Base-by-base conservation (phyloP, 92 coral and sea anemone species). In the Epizoanthus ramosus region DNA sequence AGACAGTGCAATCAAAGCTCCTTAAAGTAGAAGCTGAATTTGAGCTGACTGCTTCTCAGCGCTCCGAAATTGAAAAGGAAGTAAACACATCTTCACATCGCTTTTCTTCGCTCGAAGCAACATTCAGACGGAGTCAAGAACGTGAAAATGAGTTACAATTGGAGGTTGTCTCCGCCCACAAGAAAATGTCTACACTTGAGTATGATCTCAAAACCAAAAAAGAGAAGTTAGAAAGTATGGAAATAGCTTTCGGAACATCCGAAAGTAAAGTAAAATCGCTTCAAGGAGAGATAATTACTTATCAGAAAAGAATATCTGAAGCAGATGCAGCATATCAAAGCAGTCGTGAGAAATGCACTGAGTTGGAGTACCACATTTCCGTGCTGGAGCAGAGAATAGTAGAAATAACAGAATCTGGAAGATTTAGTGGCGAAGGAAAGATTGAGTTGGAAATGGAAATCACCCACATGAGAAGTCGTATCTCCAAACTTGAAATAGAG, bases 61-160 rank as follows among this genome's bases (percentile, higher is more conserved):
- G 75, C 33, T 52, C 77, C n/a, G 72, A 53, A 21, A 41, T 57
- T 9, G 85, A 79, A 37, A 58, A 80, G n/a, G 89, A 80, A 41
- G 61, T 15, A 28, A 58, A 37, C 2, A 63, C 50, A 22, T 80
- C 86, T 10, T 23, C 84, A 24, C 80, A 50, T 64, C 85, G 84
- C 3, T 80, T 86, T 41, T 71, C 89, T 6, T 80, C 86, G 3
- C 83, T 86, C 28, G 89, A 86, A 52, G 69, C 86, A 10, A 67
- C 86, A 14, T 77, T 86, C 52, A 86, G 80, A 35, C 89, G 75
- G 58, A 80, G 89, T 61, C 89, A 86, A 59, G 89, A 86, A 19
- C 83, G 89, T 19, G 89, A 86, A 59, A 61, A 25, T 13, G 89
- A 80, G 35, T 60, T 86, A 14, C 89, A 86, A 14, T 45, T 24